Percentiles rank a stretch among this genome's conserved stretches.
phyloP scores from a whole-genome alignment of 2,797 vertebrate species.

The Gymnoscopelus braueri region DNA sequence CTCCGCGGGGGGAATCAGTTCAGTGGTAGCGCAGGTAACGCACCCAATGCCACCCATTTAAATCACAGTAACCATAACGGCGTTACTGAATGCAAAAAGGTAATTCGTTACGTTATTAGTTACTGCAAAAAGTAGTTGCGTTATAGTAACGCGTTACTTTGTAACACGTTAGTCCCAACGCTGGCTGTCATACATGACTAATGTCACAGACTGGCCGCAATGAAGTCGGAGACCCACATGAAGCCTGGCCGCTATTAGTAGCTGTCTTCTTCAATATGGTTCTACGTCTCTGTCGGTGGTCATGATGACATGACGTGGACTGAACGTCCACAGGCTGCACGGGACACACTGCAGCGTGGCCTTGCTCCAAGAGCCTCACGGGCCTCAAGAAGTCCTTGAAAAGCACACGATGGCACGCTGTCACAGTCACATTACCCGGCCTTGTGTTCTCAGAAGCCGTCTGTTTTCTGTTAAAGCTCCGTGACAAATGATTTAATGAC shows the following conservation, averaged over 20 bases:
- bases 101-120: too few relatives aligned
- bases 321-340: neutral
- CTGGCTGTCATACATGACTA: neutral
- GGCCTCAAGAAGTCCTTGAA: constrained; percentile 7
- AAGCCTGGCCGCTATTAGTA: neutral
- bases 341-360: neutral
- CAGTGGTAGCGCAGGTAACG: too few relatives aligned
- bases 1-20: too few relatives aligned
- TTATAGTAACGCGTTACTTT: too few relatives aligned
- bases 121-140: too few relatives aligned
- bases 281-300: neutral
- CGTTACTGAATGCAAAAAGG: too few relatives aligned
- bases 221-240: neutral
- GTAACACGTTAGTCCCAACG: too few relatives aligned
- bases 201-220: neutral
- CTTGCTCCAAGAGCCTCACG: neutral
- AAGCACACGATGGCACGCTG: constrained; percentile 7
- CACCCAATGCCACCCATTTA: too few relatives aligned
- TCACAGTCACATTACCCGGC: constrained; percentile 16
- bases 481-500: constrained; percentile 57
- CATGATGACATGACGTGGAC: neutral
- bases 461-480: constrained; percentile 60
- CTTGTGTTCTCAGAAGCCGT: constrained; percentile 30
- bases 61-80: too few relatives aligned
- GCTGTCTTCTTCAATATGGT: too few relatives aligned